Evolutionary conservation across 2,113 vertebrate genomes (phyloP).

Genomic region (Herpailurus yagouaroundi): DNA sequence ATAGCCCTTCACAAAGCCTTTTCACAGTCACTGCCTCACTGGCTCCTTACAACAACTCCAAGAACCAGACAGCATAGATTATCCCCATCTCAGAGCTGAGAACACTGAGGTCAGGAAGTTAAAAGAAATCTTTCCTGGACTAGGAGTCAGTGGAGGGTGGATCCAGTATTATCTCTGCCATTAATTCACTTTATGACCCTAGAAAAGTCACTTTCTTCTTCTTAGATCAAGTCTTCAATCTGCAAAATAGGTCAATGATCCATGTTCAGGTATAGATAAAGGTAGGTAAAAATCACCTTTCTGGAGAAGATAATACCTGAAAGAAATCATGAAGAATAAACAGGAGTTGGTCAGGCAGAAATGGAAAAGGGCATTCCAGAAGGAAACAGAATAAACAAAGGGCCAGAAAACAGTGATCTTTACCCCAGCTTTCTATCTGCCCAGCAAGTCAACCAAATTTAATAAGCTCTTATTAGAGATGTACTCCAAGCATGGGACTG

Average conservation of each 20-base stretch:
- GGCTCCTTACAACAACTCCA: not conserved
- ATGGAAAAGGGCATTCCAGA: not conserved
- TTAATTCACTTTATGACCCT: not conserved
- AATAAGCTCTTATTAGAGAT: not conserved
- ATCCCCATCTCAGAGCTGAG: not conserved
- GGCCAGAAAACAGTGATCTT: not conserved
- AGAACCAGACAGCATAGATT: not conserved
- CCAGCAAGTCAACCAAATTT: not conserved
- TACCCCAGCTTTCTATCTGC: not conserved
- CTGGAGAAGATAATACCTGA: not conserved
- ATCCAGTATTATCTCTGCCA: not conserved
- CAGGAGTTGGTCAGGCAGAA: not conserved
- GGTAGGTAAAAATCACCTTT: not conserved
- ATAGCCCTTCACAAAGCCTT: not conserved
- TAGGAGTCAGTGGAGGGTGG: not conserved
- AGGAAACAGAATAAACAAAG: constrained; percentile 15
- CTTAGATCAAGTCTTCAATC: not conserved
- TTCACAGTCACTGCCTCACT: not conserved
- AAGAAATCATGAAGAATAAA: constrained; percentile 1
- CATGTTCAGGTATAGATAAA: not conserved
- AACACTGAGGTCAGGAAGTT: not conserved
- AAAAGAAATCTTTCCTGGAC: not conserved
- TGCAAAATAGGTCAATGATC: not conserved
- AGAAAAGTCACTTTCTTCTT: constrained; percentile 3
- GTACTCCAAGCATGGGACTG: not conserved